A percentile compares a stretch with the other conserved stretches of the same genome.
phyloP scores from a whole-genome alignment of 2,797 vertebrate species.

The Gymnoscopelus microlampas region DNA sequence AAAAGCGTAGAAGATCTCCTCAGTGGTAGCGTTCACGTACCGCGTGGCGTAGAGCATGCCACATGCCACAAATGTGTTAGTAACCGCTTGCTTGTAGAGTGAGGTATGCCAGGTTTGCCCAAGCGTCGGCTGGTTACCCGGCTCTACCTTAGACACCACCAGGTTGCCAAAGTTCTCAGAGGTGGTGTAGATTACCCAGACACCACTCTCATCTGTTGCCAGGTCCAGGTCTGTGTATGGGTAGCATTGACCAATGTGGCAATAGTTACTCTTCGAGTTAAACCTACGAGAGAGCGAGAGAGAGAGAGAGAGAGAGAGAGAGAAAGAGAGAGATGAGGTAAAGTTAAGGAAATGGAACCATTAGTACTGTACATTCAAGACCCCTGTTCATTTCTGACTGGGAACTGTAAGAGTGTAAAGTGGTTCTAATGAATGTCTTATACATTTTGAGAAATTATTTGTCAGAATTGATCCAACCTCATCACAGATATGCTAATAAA shows the following conservation, averaged over 20 bases:
- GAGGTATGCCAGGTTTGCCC: constrained; percentile 73
- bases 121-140: constrained; percentile 22
- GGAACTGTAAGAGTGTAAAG: too few species aligned
- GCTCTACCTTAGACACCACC: constrained; percentile 69
- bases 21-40: constrained; percentile 49
- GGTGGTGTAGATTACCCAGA: constrained; percentile 79
- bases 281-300: constrained; percentile 37
- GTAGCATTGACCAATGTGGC: constrained; percentile 66
- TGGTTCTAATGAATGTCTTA: too few species aligned
- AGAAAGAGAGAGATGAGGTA: constrained; percentile 1
- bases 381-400: too few species aligned
- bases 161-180: constrained; percentile 73
- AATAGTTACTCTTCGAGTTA: constrained; percentile 78
- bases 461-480: too few species aligned
- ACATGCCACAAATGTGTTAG: constrained; percentile 80
- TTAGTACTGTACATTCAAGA: too few species aligned
- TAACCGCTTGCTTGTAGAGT: constrained; percentile 67
- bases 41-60: constrained; percentile 80
- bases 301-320: constrained; percentile 1
- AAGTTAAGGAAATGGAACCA: not conserved
- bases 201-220: constrained; percentile 75
- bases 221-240: constrained; percentile 77
- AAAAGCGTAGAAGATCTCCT: constrained; percentile 82
- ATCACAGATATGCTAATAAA: too few species aligned
- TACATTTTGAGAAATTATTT: too few species aligned